Evolutionary conservation across 2,888 invertebrate species (phyloP), one percentile per base, ranked within the genome.

Genomic region (Emmelina monodactyla): DNA sequence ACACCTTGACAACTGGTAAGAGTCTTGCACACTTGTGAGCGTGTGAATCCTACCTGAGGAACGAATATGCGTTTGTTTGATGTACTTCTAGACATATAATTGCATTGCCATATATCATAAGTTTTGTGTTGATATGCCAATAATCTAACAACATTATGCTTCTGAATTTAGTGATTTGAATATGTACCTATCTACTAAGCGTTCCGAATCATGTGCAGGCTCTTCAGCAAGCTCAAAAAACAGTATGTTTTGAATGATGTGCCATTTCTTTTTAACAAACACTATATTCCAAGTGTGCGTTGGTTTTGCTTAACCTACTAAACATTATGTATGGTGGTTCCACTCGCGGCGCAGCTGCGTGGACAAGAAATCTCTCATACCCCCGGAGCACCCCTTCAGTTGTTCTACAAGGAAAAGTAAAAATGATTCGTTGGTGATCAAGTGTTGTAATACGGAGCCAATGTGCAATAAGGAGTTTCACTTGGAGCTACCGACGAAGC

Each of bases 371-470:
- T 82, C 87, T 72, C 83, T 86, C 81, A 84, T 88, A 71, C 90
- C 90, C 70, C 84, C 85, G 76, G 87, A 88, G 83, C 89, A 90
- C 71, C 88, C 89, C 73, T 84, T 91, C 84, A 83, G 88, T 84
- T 91, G 91, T 84, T 86, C 88, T 81, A 84, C 85, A 73, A 85
- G 87, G 75, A 85, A 84, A 80, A 83, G 83, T 80, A 83, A 83
- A 80, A 89, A 88, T 83, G 85, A 86, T 63, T 85, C 88, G 55
- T 87, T 88, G 84, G 85, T 85, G 82, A 88, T 90, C 83, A 83
- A 86, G 68, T 92, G 91, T 87, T 92, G 92, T 85, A 85, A 86
- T 71, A 81, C 86, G 62, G 82, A 49, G 54, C 75, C 84, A 82
- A 87, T 85, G 86, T 91, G 91, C 85, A 91, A 91, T 82, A 82